Base-by-base conservation (phyloP, 2,797 vertebrate species). In the Heterohyrax brucei region DNA sequence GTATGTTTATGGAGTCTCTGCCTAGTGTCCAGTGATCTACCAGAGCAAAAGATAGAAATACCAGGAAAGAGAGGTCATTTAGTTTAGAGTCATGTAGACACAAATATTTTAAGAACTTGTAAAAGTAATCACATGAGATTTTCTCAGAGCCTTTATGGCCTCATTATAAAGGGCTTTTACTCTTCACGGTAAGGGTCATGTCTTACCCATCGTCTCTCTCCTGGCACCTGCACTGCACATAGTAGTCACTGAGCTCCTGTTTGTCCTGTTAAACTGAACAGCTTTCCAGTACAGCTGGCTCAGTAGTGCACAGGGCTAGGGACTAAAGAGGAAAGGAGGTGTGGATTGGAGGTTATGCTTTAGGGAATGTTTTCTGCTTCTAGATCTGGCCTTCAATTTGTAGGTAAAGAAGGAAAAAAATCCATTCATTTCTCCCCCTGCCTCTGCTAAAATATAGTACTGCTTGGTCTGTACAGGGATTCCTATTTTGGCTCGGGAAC, bases 181-280 rank as follows among this genome's bases (percentile, higher is more conserved):
- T 66, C n/a, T 76, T 76, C 9, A 53, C 44, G 78, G 18, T 22
- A 89, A 73, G n/a, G 50, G 64, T 19, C 33, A 9, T 86, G 28
- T 86, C 26, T 94, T 77, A 46, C 62, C 91, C 72, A 44, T 81
- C n/a, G 73, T 91, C 53, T 93, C 46, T 83, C 62, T 97, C 56
- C 61, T 83, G 82, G 83, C 72, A 68, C 4, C 13, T 93, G 94
- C 21, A 14, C 94, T 83, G 66, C 68, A 61, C n/a, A 75, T 7
- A 44, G 21, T 33, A 73, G 14, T 5, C 46, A 64, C 28, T 87
- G 50, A 50, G 16, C 22, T 95, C 19, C 30, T 79, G 33, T 78
- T 87, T 93, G 39, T 84, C 26, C 24, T 50, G 46, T n/a, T 92
- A 70, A 64, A 90, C 48, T 5, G 8, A 75, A 64, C 64, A 30